A percentile compares a stretch with the other conserved stretches of the same genome.
Conservation (phyloP, 1,140 invertebrate species). For the Drosophila azteca region DNA sequence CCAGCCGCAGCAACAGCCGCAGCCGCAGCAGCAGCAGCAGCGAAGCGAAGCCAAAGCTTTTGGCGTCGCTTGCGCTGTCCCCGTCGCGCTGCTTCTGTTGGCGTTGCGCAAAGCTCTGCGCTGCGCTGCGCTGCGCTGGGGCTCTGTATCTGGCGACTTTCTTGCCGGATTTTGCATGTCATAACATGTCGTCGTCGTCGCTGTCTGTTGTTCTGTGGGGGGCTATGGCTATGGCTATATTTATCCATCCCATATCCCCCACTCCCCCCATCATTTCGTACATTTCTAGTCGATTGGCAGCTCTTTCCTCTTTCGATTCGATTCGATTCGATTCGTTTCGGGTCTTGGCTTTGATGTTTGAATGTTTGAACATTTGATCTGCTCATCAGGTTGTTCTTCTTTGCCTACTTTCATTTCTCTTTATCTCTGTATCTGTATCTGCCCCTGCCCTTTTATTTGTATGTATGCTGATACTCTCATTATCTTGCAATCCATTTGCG, state of each 20-base stretch:
- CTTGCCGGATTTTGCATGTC: constrained; percentile 76
- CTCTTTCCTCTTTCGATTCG: too few relatives aligned
- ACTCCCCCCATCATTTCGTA: not conserved
- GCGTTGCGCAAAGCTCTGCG: constrained; percentile 66
- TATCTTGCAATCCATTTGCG: constrained; percentile 34
- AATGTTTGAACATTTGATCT: too few relatives aligned
- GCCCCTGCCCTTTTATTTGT: constrained; percentile 7
- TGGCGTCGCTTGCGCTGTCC: constrained; percentile 8
- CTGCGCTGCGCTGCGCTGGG: constrained; percentile 49
- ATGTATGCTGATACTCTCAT: constrained; percentile 35
- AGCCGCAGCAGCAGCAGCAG: constrained; percentile 29
- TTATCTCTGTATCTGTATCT: too few relatives aligned
- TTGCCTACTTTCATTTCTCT: constrained; percentile 36
- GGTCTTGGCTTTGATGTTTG: constrained; percentile 35
- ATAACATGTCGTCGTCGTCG: constrained; percentile 32
- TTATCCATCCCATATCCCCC: constrained; percentile 24
- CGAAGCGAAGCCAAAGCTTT: constrained; percentile 2
- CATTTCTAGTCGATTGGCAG: constrained; percentile 20
- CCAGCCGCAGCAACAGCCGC: constrained; percentile 22
- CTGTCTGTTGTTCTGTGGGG: constrained; percentile 1
- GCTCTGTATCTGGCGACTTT: constrained; percentile 55
- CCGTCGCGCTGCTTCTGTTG: constrained; percentile 9
- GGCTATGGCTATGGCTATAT: constrained; percentile 1
- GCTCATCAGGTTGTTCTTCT: not conserved
- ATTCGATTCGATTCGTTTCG: not conserved